Evolutionary conservation across 2,797 vertebrate genomes (phyloP).

Genomic region (Lutra lutra): DNA sequence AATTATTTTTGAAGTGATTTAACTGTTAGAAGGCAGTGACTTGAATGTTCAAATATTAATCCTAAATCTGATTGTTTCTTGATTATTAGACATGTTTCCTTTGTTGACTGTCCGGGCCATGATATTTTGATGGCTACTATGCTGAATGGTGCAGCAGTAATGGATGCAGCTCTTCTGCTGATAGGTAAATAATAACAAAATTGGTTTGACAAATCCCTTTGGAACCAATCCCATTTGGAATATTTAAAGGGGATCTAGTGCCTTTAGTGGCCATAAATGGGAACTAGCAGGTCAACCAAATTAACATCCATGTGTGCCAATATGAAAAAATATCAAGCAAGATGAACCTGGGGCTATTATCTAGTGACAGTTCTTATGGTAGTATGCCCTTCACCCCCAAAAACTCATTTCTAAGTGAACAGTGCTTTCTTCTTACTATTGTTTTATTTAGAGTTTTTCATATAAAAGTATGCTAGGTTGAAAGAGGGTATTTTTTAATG

Average conservation of each 20-base stretch:
- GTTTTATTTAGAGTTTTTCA: not conserved
- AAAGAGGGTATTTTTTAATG: not conserved
- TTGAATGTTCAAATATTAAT: not conserved
- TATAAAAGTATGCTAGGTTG: not conserved
- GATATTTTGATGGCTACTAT: slow-evolving; percentile 98
- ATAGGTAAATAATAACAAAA: slow-evolving; percentile 87
- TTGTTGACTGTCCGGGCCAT: slow-evolving; percentile 86
- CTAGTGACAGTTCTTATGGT: not conserved
- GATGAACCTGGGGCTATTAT: not conserved
- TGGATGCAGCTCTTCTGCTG: slow-evolving; percentile 95
- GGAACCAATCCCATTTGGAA: not conserved
- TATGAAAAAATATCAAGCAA: not conserved
- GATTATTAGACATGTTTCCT: slow-evolving; percentile 88
- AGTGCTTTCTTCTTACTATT: not conserved
- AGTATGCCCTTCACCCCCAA: not conserved
- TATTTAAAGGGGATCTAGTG: not conserved
- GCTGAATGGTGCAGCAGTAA: slow-evolving; percentile 97
- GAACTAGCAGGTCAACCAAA: not conserved
- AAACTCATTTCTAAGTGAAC: not conserved
- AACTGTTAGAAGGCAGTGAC: not conserved
- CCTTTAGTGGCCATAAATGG: not conserved
- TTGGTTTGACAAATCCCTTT: not conserved
- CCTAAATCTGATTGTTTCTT: slow-evolving; percentile 15
- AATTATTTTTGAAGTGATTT: not conserved
- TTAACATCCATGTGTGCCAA: not conserved